phyloP scores from a whole-genome alignment of 2,888 invertebrate species.

The Thereva unica region DNA sequence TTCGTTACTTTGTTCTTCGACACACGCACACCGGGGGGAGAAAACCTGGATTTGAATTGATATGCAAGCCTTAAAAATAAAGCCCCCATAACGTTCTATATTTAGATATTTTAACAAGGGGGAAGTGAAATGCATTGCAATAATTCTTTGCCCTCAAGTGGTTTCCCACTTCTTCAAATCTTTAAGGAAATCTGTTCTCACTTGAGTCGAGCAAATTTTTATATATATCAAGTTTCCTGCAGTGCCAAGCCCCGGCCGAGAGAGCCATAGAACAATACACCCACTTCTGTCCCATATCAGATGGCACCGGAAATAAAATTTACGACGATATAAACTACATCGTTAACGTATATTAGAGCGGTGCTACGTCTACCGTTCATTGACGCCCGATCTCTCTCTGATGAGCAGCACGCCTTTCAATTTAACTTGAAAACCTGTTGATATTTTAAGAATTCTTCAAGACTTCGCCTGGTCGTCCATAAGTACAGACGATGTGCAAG shows the following conservation, averaged over 20 bases:
- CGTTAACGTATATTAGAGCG: constrained; percentile 38
- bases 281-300: neutral
- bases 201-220: neutral
- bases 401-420: no score
- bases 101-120: constrained; percentile 14
- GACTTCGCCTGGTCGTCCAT: no score
- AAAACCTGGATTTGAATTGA: constrained; percentile 11
- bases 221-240: neutral
- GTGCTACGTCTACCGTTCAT: neutral
- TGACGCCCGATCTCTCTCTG: neutral
- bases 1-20: constrained; percentile 19
- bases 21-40: neutral
- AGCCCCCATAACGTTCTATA: constrained; percentile 17
- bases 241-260: neutral
- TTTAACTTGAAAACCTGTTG: no score
- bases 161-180: constrained; percentile 10
- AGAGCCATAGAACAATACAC: neutral
- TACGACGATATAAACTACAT: constrained; percentile 39
- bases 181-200: constrained; percentile 6
- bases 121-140: constrained; percentile 23
- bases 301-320: constrained; percentile 39
- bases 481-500: no score
- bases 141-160: constrained; percentile 18
- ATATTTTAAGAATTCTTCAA: no score
- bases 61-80: constrained; percentile 23